Evolutionary conservation across 2,888 invertebrate genomes (phyloP).

Genomic region (Thymelicus acteon): DNA sequence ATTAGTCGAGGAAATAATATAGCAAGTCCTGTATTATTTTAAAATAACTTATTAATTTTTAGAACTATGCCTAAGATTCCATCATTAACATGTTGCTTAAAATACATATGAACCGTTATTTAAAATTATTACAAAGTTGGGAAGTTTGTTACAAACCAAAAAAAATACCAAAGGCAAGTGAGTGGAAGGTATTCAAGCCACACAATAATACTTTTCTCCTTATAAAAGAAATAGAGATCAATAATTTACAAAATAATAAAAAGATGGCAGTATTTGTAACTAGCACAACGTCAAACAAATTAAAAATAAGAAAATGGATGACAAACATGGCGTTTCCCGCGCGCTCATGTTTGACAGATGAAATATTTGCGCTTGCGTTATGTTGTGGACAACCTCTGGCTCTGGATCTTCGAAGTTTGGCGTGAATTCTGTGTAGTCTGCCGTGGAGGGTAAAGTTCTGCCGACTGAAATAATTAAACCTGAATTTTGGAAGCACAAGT

Average conservation of each 20-base stretch:
- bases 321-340: slow-evolving; percentile 51
- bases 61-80: too few species aligned
- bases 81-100: too few species aligned
- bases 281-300: slow-evolving; percentile 23
- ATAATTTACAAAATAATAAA: background rate
- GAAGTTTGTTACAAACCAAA: too few species aligned
- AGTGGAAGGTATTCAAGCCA: too few species aligned
- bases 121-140: too few species aligned
- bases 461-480: slow-evolving; percentile 56
- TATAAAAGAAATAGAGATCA: background rate
- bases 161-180: too few species aligned
- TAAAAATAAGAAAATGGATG: slow-evolving; percentile 51
- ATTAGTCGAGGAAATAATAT: too few species aligned
- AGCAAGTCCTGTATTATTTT: too few species aligned
- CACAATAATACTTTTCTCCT: too few species aligned
- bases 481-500: slow-evolving; percentile 12
- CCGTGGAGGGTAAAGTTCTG: slow-evolving; percentile 58
- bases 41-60: too few species aligned
- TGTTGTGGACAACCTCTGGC: slow-evolving; percentile 59
- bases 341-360: slow-evolving; percentile 44
- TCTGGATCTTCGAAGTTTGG: slow-evolving; percentile 70
- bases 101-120: too few species aligned
- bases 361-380: slow-evolving; percentile 65
- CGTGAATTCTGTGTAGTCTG: slow-evolving; percentile 69
- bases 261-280: background rate